phyloP scores from a whole-genome alignment of 2,797 vertebrate species.

The Dromococcyx pavoninus region DNA sequence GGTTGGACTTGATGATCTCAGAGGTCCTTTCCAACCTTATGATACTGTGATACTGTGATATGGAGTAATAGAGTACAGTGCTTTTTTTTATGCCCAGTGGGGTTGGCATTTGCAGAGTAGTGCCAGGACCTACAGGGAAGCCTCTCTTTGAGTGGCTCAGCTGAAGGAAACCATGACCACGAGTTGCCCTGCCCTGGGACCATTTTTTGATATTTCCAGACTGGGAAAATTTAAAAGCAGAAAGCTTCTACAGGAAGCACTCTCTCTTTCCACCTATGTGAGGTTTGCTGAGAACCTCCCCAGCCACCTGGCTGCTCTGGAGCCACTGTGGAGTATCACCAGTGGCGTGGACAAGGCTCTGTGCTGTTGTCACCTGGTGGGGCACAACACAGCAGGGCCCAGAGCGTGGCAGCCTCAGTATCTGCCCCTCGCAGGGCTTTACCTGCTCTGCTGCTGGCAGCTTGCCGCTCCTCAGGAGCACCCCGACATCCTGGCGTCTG shows the following conservation, averaged over 20 bases:
- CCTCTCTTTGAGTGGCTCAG: not conserved
- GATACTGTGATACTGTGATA: no score
- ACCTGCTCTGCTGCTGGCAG: constrained; percentile 81
- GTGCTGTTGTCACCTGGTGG: not conserved
- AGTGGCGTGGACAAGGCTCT: not conserved
- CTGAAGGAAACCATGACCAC: not conserved
- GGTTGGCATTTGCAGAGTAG: not conserved
- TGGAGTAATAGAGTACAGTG: no score
- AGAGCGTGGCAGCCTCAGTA: not conserved
- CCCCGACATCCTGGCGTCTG: not conserved
- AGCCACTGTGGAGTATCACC: not conserved
- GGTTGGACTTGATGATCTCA: no score
- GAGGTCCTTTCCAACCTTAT: no score
- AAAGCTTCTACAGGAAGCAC: not conserved
- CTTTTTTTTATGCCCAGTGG: not conserved
- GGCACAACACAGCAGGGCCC: not conserved
- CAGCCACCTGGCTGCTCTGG: not conserved
- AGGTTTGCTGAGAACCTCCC: not conserved
- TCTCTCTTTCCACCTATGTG: not conserved
- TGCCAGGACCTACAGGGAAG: not conserved
- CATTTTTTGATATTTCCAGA: not conserved
- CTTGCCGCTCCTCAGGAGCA: constrained; percentile 75
- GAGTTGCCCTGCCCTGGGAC: not conserved
- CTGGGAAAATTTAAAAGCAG: not conserved
- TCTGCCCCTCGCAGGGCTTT: not conserved